Base-by-base conservation (phyloP, 35 echinoderm and acorn worm genomes). In the Lytechinus pictus region DNA sequence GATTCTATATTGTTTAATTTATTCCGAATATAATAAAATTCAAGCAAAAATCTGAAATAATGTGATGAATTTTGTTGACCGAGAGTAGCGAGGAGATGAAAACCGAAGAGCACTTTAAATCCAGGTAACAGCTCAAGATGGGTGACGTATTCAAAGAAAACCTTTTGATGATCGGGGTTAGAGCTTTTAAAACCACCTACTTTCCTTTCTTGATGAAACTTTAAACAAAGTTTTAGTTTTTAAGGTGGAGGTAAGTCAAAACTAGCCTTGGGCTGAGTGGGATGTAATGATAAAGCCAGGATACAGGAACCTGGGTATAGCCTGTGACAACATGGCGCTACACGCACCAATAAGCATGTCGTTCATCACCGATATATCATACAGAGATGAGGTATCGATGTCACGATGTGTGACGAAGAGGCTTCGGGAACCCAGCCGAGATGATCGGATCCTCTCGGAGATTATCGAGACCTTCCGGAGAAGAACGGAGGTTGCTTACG, bases 341-440 rank as follows among this genome's bases (percentile, higher is more conserved):
- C 88, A 90, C 88, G 88, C 29, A 12, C 88, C 88, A 54, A 90
- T 90, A 54, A 90, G 88, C 88, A 90, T 90, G 88, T 90, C 88
- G 52, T 21, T 90, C 88, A 27, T 7, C 88, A 54, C 88, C 24
- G 88, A 90, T 11, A 90, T 44, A 90, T 90, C 88, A 90, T 54
- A 44, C 88, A 54, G 88, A 90, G 27, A 54, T 5, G 52, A 33
- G 52, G 28, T 90, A 54, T 52, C 88, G n/a, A 24, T 79, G 66
- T 79, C 66, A 24, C 19, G 66, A 79, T 79, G 16, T n/a, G 66
- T 79, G 66, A 44, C 88, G 88, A 90, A 90, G 88, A 90, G 16
- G 52, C 28, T 90, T 54, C 88, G 88, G 33, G 52, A 90, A 79
- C 66, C 4, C 66, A 79, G 66, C 19, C 66, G 66, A 79, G 66